Conservation (phyloP, 92 coral and sea anemone species). For the Epizoanthus illoricatus region DNA sequence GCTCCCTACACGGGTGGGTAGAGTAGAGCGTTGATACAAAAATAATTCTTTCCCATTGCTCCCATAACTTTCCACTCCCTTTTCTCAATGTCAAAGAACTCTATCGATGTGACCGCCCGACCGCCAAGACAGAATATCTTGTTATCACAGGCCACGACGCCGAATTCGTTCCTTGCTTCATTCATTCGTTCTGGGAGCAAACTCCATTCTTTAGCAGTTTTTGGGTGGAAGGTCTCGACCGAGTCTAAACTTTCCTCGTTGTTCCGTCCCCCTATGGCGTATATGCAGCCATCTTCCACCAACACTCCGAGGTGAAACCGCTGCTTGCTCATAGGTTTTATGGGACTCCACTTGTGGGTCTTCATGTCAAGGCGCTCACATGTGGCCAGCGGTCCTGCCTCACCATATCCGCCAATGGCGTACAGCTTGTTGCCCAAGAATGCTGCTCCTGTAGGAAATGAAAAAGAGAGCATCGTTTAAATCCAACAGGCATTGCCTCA, state of each 20-base stretch:
- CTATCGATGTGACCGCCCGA: constrained; percentile 78
- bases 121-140: constrained; percentile 89
- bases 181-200: constrained; percentile 49
- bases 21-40: constrained; percentile 74
- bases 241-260: constrained; percentile 69
- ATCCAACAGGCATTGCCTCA: no score
- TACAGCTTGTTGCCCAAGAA: constrained; percentile 66
- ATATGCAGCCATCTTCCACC: constrained; percentile 58
- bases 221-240: constrained; percentile 74
- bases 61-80: constrained; percentile 72
- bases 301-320: constrained; percentile 70
- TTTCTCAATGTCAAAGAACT: constrained; percentile 57
- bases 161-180: constrained; percentile 89
- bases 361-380: constrained; percentile 76
- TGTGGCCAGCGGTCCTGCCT: constrained; percentile 71
- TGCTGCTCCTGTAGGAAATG: constrained; percentile 56
- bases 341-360: constrained; percentile 68
- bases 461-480: not conserved
- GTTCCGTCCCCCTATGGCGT: constrained; percentile 85
- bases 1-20: constrained; percentile 61
- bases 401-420: constrained; percentile 91
- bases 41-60: constrained; percentile 68
- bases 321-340: constrained; percentile 61
- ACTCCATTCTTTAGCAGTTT: constrained; percentile 57
- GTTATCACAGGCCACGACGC: constrained; percentile 58